Evolutionary conservation across 2,113 vertebrate species (phyloP), one percentile per base, ranked within the genome.

Genomic region (Upupa epops): DNA sequence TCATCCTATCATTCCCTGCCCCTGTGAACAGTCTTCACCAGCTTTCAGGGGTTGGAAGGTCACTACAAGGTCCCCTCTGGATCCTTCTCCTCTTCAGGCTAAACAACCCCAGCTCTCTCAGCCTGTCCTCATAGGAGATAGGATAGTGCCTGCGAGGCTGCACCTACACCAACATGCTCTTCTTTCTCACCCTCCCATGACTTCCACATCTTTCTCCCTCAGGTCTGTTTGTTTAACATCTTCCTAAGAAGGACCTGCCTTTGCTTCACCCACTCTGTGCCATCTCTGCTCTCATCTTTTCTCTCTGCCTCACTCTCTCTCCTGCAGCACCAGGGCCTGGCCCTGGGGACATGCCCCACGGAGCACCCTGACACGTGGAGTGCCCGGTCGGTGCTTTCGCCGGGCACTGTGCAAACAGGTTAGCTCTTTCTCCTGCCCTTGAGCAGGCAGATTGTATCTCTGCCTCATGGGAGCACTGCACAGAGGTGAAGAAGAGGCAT

Each of bases 361-460:
- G 76, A 32, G 26, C 2, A 0, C 42, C 26, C 40, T 1, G 0
- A 9, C 22, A 2, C 0, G 0, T 6, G 32, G 40, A 42, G 15
- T 19, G 46, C 20, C 14, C 2, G 1, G 34, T 1, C 8, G 3
- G 36, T 4, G 1, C 14, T 51, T 65, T 13, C 6, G 0, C 51
- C 6, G 0, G 15, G 36, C 25, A 3, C 61, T 31, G 1, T 2
- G 68, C 19, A 18, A 28, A 34, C 0, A 0, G 8, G 9, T 51
- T 28, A 64, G 58, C 24, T 82, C 25, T n/a, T 45, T 58, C 52
- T 40, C 6, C n/a, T 78, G 52, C 55, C 52, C 51, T 28, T 83
- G 8, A 24, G 28, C 40, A 31, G 59, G 48, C 21, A 40, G 34
- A 28, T 17, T 6, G 12, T 45, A 54, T 16, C 63, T 24, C 29